These are phyloP conservation scores for Apis cerana DNA, from an alignment of 1,140 invertebrate species.

Conservation along the genomic window DNA sequence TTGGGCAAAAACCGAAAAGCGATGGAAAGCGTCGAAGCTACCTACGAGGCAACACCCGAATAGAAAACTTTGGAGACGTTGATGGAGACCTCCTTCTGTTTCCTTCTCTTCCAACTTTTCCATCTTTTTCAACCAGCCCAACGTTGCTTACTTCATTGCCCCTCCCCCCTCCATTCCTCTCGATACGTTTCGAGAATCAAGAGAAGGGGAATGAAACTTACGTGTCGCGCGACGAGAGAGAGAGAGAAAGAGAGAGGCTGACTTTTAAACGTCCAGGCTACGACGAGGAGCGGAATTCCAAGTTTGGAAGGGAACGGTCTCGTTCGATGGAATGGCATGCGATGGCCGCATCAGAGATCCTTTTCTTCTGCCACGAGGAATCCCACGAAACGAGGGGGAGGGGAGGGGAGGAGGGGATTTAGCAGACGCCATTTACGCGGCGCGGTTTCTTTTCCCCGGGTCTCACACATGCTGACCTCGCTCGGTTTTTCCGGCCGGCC, in stretches of 20 bases:
- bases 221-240: too few relatives aligned
- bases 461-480: conserved; percentile 71
- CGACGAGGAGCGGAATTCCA: too few relatives aligned
- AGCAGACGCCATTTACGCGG: conserved; percentile 66
- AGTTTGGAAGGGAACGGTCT: too few relatives aligned
- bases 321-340: conserved; percentile 25
- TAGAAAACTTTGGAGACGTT: conserved; percentile 77
- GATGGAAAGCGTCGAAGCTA: conserved; percentile 76
- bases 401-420: conserved; percentile 57
- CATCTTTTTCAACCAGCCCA: too few relatives aligned
- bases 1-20: conserved; percentile 77
- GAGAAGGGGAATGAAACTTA: too few relatives aligned
- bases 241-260: too few relatives aligned
- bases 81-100: conserved; percentile 64
- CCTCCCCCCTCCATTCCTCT: too few relatives aligned
- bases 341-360: conserved; percentile 46
- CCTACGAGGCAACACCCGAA: conserved; percentile 64
- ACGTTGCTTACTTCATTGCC: too few relatives aligned
- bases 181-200: too few relatives aligned
- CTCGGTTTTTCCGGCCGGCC: conserved; percentile 69
- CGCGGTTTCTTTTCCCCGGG: conserved; percentile 53
- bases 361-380: conserved; percentile 22
- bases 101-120: too few relatives aligned
- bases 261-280: too few relatives aligned
- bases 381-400: conserved; percentile 37